Conservation (phyloP, 2,797 vertebrate species). For the Potorous gilbertii region DNA sequence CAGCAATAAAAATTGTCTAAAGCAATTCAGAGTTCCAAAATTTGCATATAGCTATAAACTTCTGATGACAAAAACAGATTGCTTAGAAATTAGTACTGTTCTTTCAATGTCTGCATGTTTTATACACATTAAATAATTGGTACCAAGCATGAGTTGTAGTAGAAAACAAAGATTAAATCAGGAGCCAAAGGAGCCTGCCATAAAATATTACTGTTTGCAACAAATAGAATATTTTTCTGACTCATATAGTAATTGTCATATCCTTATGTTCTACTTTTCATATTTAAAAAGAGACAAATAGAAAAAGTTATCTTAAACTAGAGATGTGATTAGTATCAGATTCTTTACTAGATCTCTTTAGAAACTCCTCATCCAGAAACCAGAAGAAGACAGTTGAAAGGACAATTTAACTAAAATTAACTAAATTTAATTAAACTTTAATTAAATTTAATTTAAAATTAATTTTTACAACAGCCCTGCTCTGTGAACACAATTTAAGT, state of each 20-base stretch:
- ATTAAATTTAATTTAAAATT: conserved; percentile 16
- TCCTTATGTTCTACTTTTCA: conserved; percentile 49
- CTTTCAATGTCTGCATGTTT: conserved; percentile 39
- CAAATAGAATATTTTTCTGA: not conserved
- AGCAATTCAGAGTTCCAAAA: conserved; percentile 40
- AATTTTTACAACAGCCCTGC: conserved; percentile 56
- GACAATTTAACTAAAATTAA: conserved; percentile 30
- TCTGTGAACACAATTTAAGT: conserved; percentile 48
- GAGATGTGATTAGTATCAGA: conserved; percentile 37
- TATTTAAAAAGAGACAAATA: conserved; percentile 7
- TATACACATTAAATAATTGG: not conserved
- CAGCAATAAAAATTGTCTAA: conserved; percentile 16
- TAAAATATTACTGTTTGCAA: conserved; percentile 48
- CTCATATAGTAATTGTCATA: conserved; percentile 29
- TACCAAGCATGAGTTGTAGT: not conserved
- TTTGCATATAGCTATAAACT: not conserved
- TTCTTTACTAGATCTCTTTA: conserved; percentile 29
- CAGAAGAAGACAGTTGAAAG: conserved; percentile 63
- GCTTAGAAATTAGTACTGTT: conserved; percentile 28
- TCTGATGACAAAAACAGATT: conserved; percentile 36
- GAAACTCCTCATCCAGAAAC: conserved; percentile 52
- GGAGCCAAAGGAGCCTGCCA: not conserved
- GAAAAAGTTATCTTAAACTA: conserved; percentile 15
- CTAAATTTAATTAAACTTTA: too few relatives aligned
- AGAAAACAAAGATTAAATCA: not conserved